These are phyloP conservation scores for Danio aesculapii DNA, from an alignment of 2,797 vertebrate genomes.

Conservation along the genomic window DNA sequence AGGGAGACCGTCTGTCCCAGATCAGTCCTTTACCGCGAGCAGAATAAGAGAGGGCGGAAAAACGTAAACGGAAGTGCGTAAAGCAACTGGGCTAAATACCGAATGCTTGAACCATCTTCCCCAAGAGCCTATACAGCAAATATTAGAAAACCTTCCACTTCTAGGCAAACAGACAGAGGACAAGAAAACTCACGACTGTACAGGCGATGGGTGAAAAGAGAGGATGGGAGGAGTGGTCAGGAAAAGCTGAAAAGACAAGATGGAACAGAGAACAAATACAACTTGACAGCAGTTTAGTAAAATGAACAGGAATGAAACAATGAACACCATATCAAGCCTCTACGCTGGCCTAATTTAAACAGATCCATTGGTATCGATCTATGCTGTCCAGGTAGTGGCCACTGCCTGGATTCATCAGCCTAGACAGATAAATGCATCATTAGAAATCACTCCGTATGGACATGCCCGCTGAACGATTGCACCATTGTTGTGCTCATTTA, in stretches of 20 bases:
- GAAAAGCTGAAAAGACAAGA: constrained; percentile 5
- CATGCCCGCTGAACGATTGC: not conserved
- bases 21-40: constrained; percentile 76
- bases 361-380: constrained; percentile 39
- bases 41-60: constrained; percentile 49
- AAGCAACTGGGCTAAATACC: constrained; percentile 69
- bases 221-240: not conserved
- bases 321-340: constrained; percentile 10
- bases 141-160: constrained; percentile 58
- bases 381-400: constrained; percentile 22
- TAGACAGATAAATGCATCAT: constrained; percentile 34
- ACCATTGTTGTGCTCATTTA: constrained; percentile 13
- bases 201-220: not conserved
- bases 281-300: not conserved
- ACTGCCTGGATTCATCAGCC: constrained; percentile 1
- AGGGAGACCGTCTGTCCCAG: constrained; percentile 82
- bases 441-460: constrained; percentile 11
- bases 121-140: constrained; percentile 63
- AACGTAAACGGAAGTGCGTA: constrained; percentile 34
- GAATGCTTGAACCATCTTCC: constrained; percentile 72
- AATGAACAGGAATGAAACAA: constrained; percentile 7
- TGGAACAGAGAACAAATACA: not conserved
- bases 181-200: not conserved
- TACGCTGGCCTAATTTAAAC: constrained; percentile 10
- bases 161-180: constrained; percentile 52